Evolutionary conservation across 2,797 vertebrate species (phyloP).

Genomic region (Echiichthys vipera): DNA sequence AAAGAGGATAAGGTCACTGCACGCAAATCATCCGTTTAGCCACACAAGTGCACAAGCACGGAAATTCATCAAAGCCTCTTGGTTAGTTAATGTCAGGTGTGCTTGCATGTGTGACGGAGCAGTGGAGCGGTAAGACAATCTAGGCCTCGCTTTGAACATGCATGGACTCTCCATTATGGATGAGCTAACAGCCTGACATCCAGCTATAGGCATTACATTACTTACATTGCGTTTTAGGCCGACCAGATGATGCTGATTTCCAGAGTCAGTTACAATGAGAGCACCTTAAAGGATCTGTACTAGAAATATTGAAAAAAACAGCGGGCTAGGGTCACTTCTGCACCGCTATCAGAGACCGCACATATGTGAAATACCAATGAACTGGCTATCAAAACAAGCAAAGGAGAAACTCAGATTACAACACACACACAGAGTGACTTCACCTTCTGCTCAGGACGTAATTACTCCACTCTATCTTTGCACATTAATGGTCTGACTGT

Average conservation of each 20-base stretch:
- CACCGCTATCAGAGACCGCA: too few relatives aligned
- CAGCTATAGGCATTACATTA: slow-evolving; percentile 69
- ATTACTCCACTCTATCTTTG: too few relatives aligned
- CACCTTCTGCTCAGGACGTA: too few relatives aligned
- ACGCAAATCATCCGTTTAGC: slow-evolving; percentile 40
- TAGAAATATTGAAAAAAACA: too few relatives aligned
- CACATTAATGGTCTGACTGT: too few relatives aligned
- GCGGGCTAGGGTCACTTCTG: too few relatives aligned
- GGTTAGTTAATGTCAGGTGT: slow-evolving; percentile 61
- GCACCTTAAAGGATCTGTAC: neutral
- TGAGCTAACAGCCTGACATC: slow-evolving; percentile 62
- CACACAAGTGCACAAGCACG: neutral
- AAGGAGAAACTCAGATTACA: too few relatives aligned
- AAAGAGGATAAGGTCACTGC: slow-evolving; percentile 16
- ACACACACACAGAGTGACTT: too few relatives aligned
- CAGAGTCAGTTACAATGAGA: slow-evolving; percentile 4
- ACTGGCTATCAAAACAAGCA: too few relatives aligned
- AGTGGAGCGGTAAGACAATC: slow-evolving; percentile 71
- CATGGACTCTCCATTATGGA: slow-evolving; percentile 75
- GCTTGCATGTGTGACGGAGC: slow-evolving; percentile 57
- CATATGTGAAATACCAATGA: too few relatives aligned
- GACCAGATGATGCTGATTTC: slow-evolving; percentile 39
- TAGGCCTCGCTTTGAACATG: slow-evolving; percentile 61
- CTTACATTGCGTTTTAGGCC: slow-evolving; percentile 52
- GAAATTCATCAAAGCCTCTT: slow-evolving; percentile 25